phyloP scores from a whole-genome alignment of 2,113 vertebrate genomes.

The Progne subis region DNA sequence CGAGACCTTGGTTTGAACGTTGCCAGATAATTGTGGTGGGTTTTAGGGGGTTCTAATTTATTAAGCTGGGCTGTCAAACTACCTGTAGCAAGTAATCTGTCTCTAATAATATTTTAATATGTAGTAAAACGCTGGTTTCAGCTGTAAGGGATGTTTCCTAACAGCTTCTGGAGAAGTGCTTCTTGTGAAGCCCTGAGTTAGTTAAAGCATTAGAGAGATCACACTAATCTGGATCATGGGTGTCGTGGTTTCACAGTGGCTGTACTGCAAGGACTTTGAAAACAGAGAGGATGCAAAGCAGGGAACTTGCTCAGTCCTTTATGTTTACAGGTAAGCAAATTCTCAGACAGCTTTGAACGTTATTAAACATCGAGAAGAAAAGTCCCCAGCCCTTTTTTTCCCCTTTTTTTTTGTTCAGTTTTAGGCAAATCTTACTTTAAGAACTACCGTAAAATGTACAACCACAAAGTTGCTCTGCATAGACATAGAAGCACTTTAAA shows the following conservation, averaged over 20 bases:
- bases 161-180: background rate
- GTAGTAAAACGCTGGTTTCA: background rate
- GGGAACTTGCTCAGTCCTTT: background rate
- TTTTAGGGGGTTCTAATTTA: background rate
- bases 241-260: background rate
- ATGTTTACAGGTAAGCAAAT: background rate
- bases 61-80: background rate
- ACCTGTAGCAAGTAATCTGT: background rate
- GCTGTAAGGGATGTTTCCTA: background rate
- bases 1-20: background rate
- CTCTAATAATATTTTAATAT: background rate
- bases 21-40: background rate
- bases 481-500: background rate
- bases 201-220: fast-evolving
- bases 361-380: background rate
- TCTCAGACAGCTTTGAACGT: background rate
- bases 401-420: background rate
- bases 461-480: background rate
- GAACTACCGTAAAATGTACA: background rate
- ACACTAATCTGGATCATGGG: background rate
- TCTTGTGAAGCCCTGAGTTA: background rate
- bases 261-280: background rate
- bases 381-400: fast-evolving
- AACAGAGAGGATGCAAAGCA: background rate
- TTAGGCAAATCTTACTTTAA: background rate